Percentiles rank a stretch among this genome's conserved stretches.
These are phyloP conservation scores for Sus cebifrons DNA, from an alignment of 2,797 vertebrate genomes.

Conservation along the genomic window DNA sequence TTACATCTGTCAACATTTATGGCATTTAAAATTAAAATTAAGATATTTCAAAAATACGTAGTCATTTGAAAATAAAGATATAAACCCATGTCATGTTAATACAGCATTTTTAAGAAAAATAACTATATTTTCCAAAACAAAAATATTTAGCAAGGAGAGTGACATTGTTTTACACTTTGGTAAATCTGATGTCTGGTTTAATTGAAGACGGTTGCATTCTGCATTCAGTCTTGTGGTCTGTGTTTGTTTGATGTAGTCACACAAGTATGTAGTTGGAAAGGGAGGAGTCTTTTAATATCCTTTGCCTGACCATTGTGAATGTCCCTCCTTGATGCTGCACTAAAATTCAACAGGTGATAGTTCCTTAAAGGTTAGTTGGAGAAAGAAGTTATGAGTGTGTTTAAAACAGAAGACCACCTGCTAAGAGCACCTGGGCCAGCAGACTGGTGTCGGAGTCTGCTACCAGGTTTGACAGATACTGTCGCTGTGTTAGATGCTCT, in stretches of 20 bases:
- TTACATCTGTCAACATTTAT: not conserved
- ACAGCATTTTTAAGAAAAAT: constrained; percentile 34
- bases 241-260: not conserved
- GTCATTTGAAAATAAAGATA: constrained; percentile 5
- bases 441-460: no score
- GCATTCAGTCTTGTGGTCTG: not conserved
- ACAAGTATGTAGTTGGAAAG: not conserved
- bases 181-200: not conserved
- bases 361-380: not conserved
- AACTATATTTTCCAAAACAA: constrained; percentile 40
- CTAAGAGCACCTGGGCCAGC: not conserved
- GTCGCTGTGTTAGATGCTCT: accelerated
- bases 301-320: not conserved
- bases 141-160: not conserved
- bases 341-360: not conserved
- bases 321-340: not conserved
- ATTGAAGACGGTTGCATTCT: not conserved
- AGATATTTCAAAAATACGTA: not conserved
- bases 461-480: not conserved
- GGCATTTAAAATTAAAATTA: constrained; percentile 1
- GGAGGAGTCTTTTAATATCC: not conserved
- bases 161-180: not conserved
- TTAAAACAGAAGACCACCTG: no score
- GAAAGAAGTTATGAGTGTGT: not conserved
- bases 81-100: not conserved